phyloP scores from a whole-genome alignment of 2,797 vertebrate genomes.

The Mormyrus hasselquistii region DNA sequence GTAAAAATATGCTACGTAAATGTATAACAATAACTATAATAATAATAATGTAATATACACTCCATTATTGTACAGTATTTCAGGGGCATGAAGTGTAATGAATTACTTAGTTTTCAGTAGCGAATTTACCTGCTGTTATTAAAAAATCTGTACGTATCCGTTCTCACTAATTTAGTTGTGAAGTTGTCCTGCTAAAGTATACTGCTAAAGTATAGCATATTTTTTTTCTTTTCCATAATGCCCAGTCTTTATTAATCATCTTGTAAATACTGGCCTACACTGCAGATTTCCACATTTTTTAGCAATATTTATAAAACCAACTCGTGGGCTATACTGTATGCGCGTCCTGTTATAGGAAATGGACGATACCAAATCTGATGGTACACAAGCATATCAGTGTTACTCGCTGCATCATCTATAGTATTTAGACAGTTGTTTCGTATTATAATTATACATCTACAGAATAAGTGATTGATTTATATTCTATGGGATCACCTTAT shows the following conservation, averaged over 20 bases:
- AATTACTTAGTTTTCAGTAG: neutral
- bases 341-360: constrained; percentile 20
- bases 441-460: neutral
- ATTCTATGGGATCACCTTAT: neutral
- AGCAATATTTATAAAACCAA: constrained; percentile 12
- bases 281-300: neutral
- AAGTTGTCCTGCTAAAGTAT: neutral
- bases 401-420: neutral
- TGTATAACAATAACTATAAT: neutral
- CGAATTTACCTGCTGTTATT: neutral
- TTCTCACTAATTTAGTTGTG: neutral
- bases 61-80: neutral
- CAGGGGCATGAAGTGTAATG: neutral
- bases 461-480: neutral
- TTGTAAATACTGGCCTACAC: constrained; percentile 14
- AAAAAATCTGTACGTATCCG: neutral
- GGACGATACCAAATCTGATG: constrained; percentile 36
- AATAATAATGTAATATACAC: neutral
- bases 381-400: neutral
- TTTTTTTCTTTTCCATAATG: neutral
- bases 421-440: neutral
- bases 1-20: neutral
- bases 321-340: constrained; percentile 5
- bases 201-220: neutral
- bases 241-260: neutral